Percentiles rank a stretch among this genome's conserved stretches.
Evolutionary conservation across 2,888 invertebrate species (phyloP).

Genomic region (Callosobruchus maculatus): DNA sequence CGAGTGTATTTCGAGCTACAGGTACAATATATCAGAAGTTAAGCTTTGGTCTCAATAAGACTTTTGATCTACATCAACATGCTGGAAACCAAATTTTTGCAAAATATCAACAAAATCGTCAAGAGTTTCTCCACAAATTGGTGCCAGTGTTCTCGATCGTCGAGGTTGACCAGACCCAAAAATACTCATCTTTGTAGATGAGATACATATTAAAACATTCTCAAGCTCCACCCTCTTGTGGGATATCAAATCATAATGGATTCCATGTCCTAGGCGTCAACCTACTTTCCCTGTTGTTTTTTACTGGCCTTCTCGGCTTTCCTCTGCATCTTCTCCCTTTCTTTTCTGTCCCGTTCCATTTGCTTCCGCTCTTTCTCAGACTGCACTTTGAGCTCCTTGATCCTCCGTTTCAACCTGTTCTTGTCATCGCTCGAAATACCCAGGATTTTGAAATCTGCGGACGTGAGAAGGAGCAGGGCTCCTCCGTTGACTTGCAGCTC

Average conservation of each 20-base stretch:
- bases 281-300: slow-evolving; percentile 54
- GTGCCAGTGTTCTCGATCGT: too few relatives aligned
- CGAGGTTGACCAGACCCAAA: neutral
- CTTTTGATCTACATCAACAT: too few relatives aligned
- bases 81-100: too few relatives aligned
- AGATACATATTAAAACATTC: neutral
- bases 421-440: slow-evolving; percentile 79
- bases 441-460: slow-evolving; percentile 85
- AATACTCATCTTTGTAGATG: neutral
- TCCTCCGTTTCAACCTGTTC: slow-evolving; percentile 76
- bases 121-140: too few relatives aligned
- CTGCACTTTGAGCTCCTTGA: slow-evolving; percentile 77
- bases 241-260: neutral
- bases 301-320: slow-evolving; percentile 73
- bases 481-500: slow-evolving; percentile 87
- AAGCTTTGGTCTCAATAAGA: too few relatives aligned
- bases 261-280: neutral
- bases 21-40: too few relatives aligned
- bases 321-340: slow-evolving; percentile 78
- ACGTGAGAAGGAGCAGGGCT: slow-evolving; percentile 81
- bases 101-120: too few relatives aligned
- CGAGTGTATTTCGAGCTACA: too few relatives aligned
- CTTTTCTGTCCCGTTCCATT: slow-evolving; percentile 80
- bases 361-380: slow-evolving; percentile 68
- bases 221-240: neutral